Conservation (phyloP, 2,888 invertebrate genomes). For the Drosophila prolongata region DNA sequence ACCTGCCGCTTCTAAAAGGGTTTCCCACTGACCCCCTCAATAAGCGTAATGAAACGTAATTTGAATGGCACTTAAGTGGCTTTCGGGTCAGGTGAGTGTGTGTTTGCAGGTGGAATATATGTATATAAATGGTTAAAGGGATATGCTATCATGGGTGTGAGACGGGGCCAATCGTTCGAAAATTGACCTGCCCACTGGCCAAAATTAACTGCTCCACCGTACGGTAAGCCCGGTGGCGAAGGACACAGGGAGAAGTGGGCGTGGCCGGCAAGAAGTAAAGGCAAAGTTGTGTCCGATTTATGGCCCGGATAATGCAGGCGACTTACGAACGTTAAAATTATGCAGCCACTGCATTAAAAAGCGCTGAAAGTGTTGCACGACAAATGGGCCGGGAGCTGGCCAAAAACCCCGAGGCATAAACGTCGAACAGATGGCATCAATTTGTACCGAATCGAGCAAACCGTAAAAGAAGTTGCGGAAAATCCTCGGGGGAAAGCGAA, state of each 20-base stretch:
- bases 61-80: slow-evolving; percentile 72
- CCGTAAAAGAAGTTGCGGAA: slow-evolving; percentile 11
- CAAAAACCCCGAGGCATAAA: slow-evolving; percentile 60
- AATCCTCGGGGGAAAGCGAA: background rate
- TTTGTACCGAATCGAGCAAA: slow-evolving; percentile 56
- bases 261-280: background rate
- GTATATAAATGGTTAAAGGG: background rate
- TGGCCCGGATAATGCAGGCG: slow-evolving; percentile 76
- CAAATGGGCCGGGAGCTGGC: slow-evolving; percentile 44
- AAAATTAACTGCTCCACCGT: slow-evolving; percentile 72
- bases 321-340: slow-evolving; percentile 74
- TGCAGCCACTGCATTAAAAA: slow-evolving; percentile 72
- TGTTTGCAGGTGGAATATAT: background rate
- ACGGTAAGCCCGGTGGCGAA: background rate
- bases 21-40: slow-evolving; percentile 44
- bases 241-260: background rate
- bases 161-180: slow-evolving; percentile 56
- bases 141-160: background rate
- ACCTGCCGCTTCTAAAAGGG: slow-evolving; percentile 19
- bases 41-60: slow-evolving; percentile 76
- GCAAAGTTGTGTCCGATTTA: slow-evolving; percentile 57
- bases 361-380: slow-evolving; percentile 50
- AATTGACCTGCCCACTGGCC: slow-evolving; percentile 59
- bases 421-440: slow-evolving; percentile 73
- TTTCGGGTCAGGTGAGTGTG: slow-evolving; percentile 25